Conservation (phyloP, 2,797 vertebrate genomes). For the Myotis vivesi region DNA sequence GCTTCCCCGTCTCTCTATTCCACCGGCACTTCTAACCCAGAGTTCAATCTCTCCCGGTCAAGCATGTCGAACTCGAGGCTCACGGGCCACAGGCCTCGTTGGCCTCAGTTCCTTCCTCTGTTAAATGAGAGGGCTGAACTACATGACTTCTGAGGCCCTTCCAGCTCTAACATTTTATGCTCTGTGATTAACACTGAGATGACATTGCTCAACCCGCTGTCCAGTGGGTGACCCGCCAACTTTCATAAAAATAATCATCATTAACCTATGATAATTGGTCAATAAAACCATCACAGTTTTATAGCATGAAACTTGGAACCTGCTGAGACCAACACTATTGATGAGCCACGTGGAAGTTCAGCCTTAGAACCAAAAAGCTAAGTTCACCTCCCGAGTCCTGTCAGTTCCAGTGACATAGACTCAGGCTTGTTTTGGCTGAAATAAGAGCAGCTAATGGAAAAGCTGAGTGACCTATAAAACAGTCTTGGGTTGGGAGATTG, state of each 20-base stretch:
- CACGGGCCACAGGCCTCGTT: too few relatives aligned
- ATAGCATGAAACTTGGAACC: slow-evolving; percentile 61
- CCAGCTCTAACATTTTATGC: slow-evolving; percentile 58
- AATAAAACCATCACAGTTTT: slow-evolving; percentile 75
- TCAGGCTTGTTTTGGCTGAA: slow-evolving; percentile 25
- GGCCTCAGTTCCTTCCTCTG: background rate
- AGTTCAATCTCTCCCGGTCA: background rate
- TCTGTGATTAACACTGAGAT: slow-evolving; percentile 60
- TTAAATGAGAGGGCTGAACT: slow-evolving; percentile 36
- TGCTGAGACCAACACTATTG: slow-evolving; percentile 5
- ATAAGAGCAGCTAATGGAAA: background rate
- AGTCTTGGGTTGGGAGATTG: background rate
- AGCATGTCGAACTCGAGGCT: too few relatives aligned
- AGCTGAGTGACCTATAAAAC: background rate
- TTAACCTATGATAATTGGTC: slow-evolving; percentile 73
- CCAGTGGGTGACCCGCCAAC: slow-evolving; percentile 60
- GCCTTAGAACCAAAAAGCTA: slow-evolving; percentile 15
- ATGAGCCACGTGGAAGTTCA: slow-evolving; percentile 27
- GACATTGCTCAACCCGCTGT: slow-evolving; percentile 58
- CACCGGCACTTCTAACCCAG: background rate
- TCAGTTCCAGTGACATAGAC: slow-evolving; percentile 14
- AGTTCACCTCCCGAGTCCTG: background rate
- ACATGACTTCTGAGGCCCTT: slow-evolving; percentile 32
- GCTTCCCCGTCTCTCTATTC: background rate
- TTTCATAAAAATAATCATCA: slow-evolving; percentile 75